These are phyloP conservation scores for Chirona hameri DNA, from an alignment of 2,888 invertebrate genomes.

Conservation along the genomic window DNA sequence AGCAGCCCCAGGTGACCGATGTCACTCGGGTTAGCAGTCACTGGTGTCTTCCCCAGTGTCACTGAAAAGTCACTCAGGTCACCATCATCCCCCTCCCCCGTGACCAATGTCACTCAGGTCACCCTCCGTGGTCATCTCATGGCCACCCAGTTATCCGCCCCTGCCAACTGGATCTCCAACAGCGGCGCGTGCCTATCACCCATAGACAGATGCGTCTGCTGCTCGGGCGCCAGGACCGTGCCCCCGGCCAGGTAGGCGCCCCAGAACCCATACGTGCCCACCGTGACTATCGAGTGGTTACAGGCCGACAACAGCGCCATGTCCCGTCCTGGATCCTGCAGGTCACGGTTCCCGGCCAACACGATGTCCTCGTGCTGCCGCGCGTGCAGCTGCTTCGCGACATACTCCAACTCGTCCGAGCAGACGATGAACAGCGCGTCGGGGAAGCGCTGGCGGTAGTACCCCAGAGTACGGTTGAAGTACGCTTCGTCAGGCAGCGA, in stretches of 20 bases:
- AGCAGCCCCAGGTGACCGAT: no score
- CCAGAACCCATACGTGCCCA: constrained; percentile 31
- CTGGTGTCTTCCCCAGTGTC: no score
- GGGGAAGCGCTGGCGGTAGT: not conserved
- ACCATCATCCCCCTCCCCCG: no score
- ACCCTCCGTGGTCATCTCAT: no score
- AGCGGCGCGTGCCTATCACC: not conserved
- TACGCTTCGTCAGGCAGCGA: not conserved
- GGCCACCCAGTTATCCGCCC: not conserved
- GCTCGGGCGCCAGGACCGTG: constrained; percentile 11
- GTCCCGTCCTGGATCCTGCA: not conserved
- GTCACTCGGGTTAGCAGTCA: no score
- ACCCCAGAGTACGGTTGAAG: not conserved
- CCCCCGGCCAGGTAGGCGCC: constrained; percentile 30
- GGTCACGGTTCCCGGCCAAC: not conserved
- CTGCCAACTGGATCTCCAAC: constrained; percentile 22
- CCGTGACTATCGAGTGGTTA: constrained; percentile 13
- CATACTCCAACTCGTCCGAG: not conserved
- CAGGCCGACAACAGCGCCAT: constrained; percentile 28
- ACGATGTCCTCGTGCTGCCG: not conserved
- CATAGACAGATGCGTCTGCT: not conserved
- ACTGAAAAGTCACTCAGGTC: no score
- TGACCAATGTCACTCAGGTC: no score
- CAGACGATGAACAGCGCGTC: not conserved
- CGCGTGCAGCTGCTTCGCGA: not conserved